These are phyloP conservation scores for Babylonia areolata DNA, from an alignment of 1,140 invertebrate genomes.

Conservation along the genomic window DNA sequence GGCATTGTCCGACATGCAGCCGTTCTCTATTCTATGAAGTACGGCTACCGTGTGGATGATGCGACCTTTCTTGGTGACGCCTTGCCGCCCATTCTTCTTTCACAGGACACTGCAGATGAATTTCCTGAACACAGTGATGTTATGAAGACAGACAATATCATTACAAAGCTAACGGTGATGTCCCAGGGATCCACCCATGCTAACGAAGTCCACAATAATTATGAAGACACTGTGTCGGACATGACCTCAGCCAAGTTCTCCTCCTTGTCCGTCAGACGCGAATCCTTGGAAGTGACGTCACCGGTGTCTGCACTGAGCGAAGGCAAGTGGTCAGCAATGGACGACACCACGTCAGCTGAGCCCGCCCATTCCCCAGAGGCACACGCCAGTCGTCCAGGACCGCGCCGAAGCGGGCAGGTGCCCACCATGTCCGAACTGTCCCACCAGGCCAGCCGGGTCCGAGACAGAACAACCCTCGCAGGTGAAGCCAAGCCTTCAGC, in stretches of 20 bases:
- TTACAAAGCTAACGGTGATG: background rate
- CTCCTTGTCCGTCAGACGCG: background rate
- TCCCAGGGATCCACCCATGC: background rate
- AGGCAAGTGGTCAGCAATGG: background rate
- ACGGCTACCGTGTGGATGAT: conserved; percentile 30
- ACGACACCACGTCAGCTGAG: background rate
- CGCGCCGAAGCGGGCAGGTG: conserved; percentile 38
- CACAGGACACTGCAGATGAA: background rate
- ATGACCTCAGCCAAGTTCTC: background rate
- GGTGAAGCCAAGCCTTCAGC: background rate
- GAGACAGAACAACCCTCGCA: background rate
- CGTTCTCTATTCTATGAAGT: conserved; percentile 35
- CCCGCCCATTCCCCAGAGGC: background rate
- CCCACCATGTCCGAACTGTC: conserved; percentile 38
- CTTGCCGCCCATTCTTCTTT: background rate
- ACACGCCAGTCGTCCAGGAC: background rate
- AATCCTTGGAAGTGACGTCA: conserved; percentile 4
- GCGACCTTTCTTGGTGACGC: background rate
- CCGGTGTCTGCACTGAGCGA: background rate
- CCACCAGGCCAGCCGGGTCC: conserved; percentile 14
- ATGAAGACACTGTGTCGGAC: background rate
- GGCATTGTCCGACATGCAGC: conserved; percentile 4
- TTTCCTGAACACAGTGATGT: background rate
- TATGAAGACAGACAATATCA: background rate
- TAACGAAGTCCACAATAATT: background rate